Evolutionary conservation across 2,113 vertebrate genomes (phyloP), one percentile per base, ranked within the genome.

Genomic region (Phasianus colchicus): DNA sequence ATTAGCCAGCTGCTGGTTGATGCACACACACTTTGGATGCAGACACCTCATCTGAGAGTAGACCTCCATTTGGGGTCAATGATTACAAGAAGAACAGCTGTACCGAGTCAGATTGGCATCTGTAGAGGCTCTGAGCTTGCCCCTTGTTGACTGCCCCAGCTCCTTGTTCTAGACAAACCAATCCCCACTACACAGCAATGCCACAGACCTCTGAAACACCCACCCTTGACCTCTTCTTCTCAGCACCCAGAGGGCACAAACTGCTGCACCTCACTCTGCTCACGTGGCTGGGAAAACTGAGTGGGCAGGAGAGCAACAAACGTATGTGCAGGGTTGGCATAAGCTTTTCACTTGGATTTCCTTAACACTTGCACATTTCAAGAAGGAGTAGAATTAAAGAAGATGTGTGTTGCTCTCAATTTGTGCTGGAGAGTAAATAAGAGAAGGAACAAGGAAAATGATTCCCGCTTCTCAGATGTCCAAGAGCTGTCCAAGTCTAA

Each of bases 261-360:
- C 6, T 0, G 17, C n/a, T 69, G 66, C 64, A 73, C 65, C 72
- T 73, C 63, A 65, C 4, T 14, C 50, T 40, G 40, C 63, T 91
- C 48, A 36, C 65, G 40, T 85, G 71, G 85, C 71, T 70, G 79
- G 67, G 80, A 94, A 92, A 88, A 77, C 5, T 71, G 80, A 92
- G 86, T 2, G 6, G 61, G 80, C 42, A 81, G 63, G 52, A 91
- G 57, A 88, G 65, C 16, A 29, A 64, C 60, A 80, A 64, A 60
- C 32, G 34, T 72, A 71, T 60, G 57, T 40, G 64, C 34, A 81
- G 83, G 47, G 50, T 64, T 91, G 65, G 77, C 83, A 83, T 83
- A 71, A 83, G 69, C 57, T 61, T 83, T 88, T 81, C 50, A 43
- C 64, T 86, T 84, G 86, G 58, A 83, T 74, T 90, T 95, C 55